Conservation (phyloP, 2,888 invertebrate genomes). For the Myopa tessellatipennis region DNA sequence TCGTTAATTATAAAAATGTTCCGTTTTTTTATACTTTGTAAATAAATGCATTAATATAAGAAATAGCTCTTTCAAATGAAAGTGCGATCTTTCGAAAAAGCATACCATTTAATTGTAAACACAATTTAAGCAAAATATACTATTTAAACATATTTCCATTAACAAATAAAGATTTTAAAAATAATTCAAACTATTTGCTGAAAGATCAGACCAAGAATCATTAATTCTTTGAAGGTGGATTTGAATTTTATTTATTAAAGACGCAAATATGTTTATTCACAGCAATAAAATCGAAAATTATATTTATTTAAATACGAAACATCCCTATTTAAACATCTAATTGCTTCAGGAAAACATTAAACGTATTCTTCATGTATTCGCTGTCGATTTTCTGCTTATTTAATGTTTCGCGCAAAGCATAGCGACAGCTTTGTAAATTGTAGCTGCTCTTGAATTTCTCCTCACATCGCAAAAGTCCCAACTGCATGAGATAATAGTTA, state of each 20-base stretch:
- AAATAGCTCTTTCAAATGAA: too few species aligned
- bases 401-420: slow-evolving; percentile 61
- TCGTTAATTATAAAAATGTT: too few species aligned
- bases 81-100: background rate
- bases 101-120: slow-evolving; percentile 18
- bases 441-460: slow-evolving; percentile 62
- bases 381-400: slow-evolving; percentile 57
- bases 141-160: slow-evolving; percentile 11
- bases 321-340: slow-evolving; percentile 50
- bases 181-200: too few species aligned
- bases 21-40: slow-evolving; percentile 21
- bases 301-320: too few species aligned
- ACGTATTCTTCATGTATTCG: slow-evolving; percentile 61
- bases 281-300: too few species aligned
- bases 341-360: slow-evolving; percentile 61
- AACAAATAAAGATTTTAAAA: slow-evolving; percentile 1
- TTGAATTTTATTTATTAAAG: background rate
- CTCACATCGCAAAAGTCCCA: slow-evolving; percentile 64
- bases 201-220: too few species aligned
- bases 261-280: background rate
- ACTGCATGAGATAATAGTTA: slow-evolving; percentile 65
- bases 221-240: too few species aligned
- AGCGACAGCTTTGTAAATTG: slow-evolving; percentile 63
- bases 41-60: slow-evolving; percentile 11
- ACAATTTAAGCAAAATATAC: slow-evolving; percentile 22